A percentile compares a stretch with the other conserved stretches of the same genome.
Conservation (phyloP, 2,797 vertebrate genomes). For the Geotrypetes seraphini region DNA sequence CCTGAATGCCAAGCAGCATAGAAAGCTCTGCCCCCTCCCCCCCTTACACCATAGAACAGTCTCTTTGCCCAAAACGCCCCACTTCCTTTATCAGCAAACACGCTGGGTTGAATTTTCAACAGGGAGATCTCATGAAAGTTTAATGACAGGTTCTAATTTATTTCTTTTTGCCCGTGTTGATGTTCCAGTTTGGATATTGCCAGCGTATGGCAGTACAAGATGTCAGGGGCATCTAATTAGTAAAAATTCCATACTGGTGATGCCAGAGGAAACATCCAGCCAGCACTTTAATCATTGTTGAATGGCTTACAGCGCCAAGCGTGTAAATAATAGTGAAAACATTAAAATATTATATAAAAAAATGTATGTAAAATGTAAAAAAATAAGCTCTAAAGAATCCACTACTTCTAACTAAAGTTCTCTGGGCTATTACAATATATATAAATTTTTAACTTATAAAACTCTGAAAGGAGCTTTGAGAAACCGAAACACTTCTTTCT, state of each 20-base stretch:
- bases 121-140: constrained; percentile 21
- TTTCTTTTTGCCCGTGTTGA: constrained; percentile 31
- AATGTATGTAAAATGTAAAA: constrained; percentile 38
- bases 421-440: constrained; percentile 25
- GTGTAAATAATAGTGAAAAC: constrained; percentile 36
- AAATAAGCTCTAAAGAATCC: constrained; percentile 33
- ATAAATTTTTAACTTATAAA: constrained; percentile 11
- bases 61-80: constrained; percentile 17
- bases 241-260: constrained; percentile 37
- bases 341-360: constrained; percentile 36
- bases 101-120: constrained; percentile 25
- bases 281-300: constrained; percentile 44
- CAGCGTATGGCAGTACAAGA: constrained; percentile 16
- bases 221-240: constrained; percentile 48
- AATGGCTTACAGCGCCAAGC: constrained; percentile 42
- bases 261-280: constrained; percentile 46
- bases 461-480: constrained; percentile 7
- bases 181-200: constrained; percentile 28
- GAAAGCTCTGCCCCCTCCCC: no score
- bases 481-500: constrained; percentile 18
- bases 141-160: constrained; percentile 31
- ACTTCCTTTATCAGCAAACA: constrained; percentile 2
- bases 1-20: no score
- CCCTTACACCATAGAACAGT: no score
- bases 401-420: constrained; percentile 24